Evolutionary conservation across 2,113 vertebrate genomes (phyloP), one percentile per base, ranked within the genome.

Genomic region (Martes martes): DNA sequence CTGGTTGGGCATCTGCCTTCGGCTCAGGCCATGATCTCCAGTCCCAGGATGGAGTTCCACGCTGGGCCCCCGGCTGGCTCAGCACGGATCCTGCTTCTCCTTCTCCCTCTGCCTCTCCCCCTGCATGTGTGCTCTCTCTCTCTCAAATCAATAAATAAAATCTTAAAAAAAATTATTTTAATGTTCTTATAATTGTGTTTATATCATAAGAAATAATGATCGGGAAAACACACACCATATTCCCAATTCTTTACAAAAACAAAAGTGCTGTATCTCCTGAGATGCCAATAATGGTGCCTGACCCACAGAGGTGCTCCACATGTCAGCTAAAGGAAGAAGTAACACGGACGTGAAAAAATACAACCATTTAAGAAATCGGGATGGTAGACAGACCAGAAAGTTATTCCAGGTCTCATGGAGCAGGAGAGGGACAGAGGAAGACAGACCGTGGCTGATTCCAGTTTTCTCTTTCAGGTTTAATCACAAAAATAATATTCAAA

Each of bases 321-420:
- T 6, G 1, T 4, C 36, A 0, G 57, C 7, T 9, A 73, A 67
- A 18, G 23, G 36, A 69, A 23, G 6, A 13, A 63, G 33, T 21
- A 0, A 1, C 18, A 1, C 4, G 0, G 19, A 28, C 6, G 23
- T 2, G 21, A 80, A 33, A 76, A 65, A 57, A 33, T 0, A 4
- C 1, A 4, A 39, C 11, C 45, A 24, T 9, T 24, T 36, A 13
- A 36, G 52, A 63, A 33, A 16, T 18, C 18, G 2, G n/a, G 19
- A 33, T 21, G 10, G 61, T 0, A 11, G 31, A 52, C 11, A 57
- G 36, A 9, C 23, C 21, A 31, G 15, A 24, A 11, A 57, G 28
- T 10, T 42, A 76, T 1, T 36, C 42, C 15, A 6, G 1, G 39
- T 93, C 52, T 42, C 6, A 4, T 0, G n/a, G 4, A 55, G 36